A percentile compares a stretch with the other conserved stretches of the same genome.
Conservation (phyloP, 2,888 invertebrate genomes). For the Eudemis profundana region DNA sequence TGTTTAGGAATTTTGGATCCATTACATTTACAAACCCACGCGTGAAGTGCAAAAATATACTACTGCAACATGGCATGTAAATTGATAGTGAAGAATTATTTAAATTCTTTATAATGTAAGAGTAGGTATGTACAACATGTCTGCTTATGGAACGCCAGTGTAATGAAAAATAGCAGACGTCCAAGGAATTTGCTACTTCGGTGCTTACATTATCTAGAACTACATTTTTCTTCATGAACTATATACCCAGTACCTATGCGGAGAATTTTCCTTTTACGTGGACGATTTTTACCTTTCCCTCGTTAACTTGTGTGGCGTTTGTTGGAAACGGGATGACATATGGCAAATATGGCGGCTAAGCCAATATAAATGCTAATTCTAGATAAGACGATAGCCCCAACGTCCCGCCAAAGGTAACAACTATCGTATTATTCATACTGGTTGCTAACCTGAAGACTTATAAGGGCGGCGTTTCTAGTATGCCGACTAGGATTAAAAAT, state of each 20-base stretch:
- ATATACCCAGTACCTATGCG: no score
- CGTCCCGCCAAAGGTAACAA: slow-evolving; percentile 31
- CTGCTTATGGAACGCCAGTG: background rate
- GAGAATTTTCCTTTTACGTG: no score
- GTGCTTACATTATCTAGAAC: no score
- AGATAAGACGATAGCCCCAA: slow-evolving; percentile 53
- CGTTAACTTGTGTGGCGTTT: slow-evolving; percentile 17
- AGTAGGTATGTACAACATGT: background rate
- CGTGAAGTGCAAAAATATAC: no score
- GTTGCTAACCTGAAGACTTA: slow-evolving; percentile 23
- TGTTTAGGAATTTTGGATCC: no score
- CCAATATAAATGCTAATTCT: slow-evolving; percentile 80
- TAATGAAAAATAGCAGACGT: background rate
- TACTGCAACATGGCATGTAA: no score
- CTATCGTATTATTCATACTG: slow-evolving; percentile 22
- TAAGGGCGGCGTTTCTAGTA: slow-evolving; percentile 1
- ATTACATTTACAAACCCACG: no score
- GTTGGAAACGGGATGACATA: slow-evolving; percentile 52
- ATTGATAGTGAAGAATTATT: no score
- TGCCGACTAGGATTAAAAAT: slow-evolving; percentile 1
- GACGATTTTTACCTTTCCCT: slow-evolving; percentile 7
- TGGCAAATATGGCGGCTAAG: slow-evolving; percentile 55
- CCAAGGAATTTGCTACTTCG: no score
- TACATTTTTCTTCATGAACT: no score
- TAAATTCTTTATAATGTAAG: background rate